These are phyloP conservation scores for Celastrina argiolus DNA, from an alignment of 2,888 invertebrate genomes.

Conservation along the genomic window DNA sequence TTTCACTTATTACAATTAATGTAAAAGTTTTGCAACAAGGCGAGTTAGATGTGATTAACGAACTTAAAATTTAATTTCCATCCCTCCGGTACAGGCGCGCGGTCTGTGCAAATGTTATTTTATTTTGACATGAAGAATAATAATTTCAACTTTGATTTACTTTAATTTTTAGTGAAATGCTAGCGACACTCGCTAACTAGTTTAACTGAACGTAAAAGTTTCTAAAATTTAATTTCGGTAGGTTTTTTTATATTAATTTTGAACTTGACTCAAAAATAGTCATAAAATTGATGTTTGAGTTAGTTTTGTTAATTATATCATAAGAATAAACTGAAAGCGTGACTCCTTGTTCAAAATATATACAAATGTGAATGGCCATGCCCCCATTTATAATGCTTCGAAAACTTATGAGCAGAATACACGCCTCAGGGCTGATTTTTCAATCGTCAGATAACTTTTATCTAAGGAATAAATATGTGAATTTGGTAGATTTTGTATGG, in stretches of 20 bases:
- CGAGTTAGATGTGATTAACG: conserved; percentile 30
- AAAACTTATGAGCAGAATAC: too few species aligned
- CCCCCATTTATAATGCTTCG: too few species aligned
- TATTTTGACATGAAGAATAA: conserved; percentile 40
- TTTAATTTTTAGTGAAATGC: neutral
- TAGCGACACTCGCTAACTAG: neutral
- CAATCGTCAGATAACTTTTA: too few species aligned
- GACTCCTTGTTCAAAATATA: too few species aligned
- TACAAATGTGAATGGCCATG: too few species aligned
- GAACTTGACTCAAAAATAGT: too few species aligned
- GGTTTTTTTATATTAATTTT: neutral
- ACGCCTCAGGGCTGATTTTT: too few species aligned
- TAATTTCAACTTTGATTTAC: neutral
- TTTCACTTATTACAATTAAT: conserved; percentile 25
- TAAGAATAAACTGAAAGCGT: too few species aligned
- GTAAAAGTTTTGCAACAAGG: conserved; percentile 27
- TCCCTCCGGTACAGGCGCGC: conserved; percentile 44
- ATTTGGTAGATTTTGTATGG: too few species aligned
- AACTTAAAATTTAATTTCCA: conserved; percentile 43
- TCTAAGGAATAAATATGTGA: too few species aligned
- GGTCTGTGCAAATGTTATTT: conserved; percentile 46
- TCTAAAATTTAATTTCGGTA: neutral
- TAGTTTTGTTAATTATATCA: too few species aligned
- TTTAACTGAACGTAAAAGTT: neutral
- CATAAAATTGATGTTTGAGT: too few species aligned